Evolutionary conservation across 2,888 invertebrate genomes (phyloP).

Genomic region (Adelphocoris suturalis): DNA sequence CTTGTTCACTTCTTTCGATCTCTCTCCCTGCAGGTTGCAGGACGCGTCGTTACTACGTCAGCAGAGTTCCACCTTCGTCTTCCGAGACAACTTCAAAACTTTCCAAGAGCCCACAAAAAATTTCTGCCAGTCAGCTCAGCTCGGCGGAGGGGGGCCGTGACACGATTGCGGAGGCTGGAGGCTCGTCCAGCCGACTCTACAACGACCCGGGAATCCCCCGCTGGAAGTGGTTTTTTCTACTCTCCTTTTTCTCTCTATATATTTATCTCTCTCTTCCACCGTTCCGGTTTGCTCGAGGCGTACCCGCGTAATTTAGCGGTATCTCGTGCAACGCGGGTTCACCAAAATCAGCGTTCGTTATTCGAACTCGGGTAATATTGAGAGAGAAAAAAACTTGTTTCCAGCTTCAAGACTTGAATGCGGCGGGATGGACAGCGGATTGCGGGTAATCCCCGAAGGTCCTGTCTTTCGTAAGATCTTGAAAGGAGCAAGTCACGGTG

Average conservation of each 20-base stretch:
- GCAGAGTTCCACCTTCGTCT: background rate
- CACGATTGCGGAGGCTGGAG: background rate
- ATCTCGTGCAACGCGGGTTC: too few relatives aligned
- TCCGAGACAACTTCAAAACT: background rate
- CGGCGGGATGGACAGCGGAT: background rate
- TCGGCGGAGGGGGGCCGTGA: slow-evolving; percentile 1
- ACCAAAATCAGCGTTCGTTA: too few relatives aligned
- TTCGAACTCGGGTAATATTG: too few relatives aligned
- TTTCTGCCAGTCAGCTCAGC: background rate
- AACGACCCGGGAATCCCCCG: background rate
- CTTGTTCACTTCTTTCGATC: too few relatives aligned
- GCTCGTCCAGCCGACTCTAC: background rate
- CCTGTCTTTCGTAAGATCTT: background rate
- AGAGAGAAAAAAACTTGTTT: too few relatives aligned
- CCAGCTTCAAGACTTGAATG: too few relatives aligned
- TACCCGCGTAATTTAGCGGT: too few relatives aligned
- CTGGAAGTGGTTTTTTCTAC: background rate
- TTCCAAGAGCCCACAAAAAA: background rate
- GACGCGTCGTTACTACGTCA: too few relatives aligned
- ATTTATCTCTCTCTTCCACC: background rate
- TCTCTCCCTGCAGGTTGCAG: too few relatives aligned
- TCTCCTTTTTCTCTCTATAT: background rate
- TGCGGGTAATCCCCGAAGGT: slow-evolving; percentile 3
- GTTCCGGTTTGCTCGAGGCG: too few relatives aligned
- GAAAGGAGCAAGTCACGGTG: slow-evolving; percentile 18